Conservation (phyloP, 2,888 invertebrate genomes). For the Matsumyia berberina region DNA sequence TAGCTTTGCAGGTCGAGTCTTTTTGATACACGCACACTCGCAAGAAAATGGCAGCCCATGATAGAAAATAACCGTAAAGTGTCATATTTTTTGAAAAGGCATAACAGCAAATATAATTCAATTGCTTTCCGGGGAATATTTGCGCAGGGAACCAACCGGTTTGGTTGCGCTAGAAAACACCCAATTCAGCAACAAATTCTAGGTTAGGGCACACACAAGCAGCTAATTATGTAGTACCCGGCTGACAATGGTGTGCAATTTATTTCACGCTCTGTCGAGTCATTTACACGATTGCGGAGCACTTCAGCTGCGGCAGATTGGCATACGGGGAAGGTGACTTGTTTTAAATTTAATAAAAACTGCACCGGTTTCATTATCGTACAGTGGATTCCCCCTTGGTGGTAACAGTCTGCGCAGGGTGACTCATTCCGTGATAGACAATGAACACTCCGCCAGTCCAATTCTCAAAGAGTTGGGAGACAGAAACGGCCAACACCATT, state of each 20-base stretch:
- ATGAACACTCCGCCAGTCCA: constrained; percentile 26
- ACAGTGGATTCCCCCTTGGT: neutral
- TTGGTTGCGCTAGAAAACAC: constrained; percentile 10
- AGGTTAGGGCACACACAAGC: constrained; percentile 43
- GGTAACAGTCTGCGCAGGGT: neutral
- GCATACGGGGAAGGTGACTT: constrained; percentile 26
- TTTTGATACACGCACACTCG: constrained; percentile 14
- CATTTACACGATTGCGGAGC: constrained; percentile 37
- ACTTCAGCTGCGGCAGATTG: constrained; percentile 7
- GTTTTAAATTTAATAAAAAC: constrained; percentile 52
- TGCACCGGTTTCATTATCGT: constrained; percentile 38
- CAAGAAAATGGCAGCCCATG: neutral
- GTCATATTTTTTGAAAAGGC: constrained; percentile 38
- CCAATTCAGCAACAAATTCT: constrained; percentile 52
- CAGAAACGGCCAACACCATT: constrained; percentile 33
- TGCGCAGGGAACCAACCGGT: constrained; percentile 31
- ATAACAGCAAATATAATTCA: constrained; percentile 29
- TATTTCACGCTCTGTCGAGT: constrained; percentile 24
- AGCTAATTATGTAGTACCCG: constrained; percentile 31
- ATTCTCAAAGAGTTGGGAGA: constrained; percentile 28
- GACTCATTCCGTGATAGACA: constrained; percentile 55
- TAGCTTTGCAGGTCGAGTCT: neutral
- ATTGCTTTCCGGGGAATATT: constrained; percentile 47
- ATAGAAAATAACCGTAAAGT: constrained; percentile 35
- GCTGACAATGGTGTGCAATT: constrained; percentile 39